A percentile compares a stretch with the other conserved stretches of the same genome.
Conservation (phyloP, 2,888 invertebrate species). For the Cataglyphis cursor region DNA sequence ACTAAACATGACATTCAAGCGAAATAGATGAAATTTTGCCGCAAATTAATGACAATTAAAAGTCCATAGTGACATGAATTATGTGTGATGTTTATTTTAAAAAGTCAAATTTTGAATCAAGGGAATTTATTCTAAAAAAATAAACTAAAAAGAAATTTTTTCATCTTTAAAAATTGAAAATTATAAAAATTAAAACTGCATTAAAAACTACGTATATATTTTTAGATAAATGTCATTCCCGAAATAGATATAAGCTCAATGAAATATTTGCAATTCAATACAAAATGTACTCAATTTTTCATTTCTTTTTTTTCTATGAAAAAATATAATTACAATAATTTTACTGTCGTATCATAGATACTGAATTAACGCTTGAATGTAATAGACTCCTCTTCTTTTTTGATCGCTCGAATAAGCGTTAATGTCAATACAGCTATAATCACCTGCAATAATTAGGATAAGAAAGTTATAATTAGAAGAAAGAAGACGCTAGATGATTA, state of each 20-base stretch:
- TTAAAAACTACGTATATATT: neutral
- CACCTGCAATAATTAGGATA: conserved; percentile 87
- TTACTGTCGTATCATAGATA: neutral
- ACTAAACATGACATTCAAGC: neutral
- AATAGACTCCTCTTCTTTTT: conserved; percentile 91
- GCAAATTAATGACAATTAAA: neutral
- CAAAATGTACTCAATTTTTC: neutral
- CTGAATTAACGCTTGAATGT: conserved; percentile 86
- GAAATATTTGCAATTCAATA: neutral
- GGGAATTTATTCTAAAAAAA: neutral
- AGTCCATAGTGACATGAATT: neutral
- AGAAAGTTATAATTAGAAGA: neutral
- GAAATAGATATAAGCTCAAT: neutral
- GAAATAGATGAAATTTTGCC: neutral
- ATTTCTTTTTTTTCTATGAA: neutral
- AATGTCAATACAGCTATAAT: conserved; percentile 91
- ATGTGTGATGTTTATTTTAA: neutral
- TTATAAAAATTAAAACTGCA: neutral
- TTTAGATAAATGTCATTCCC: neutral
- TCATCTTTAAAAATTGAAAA: neutral
- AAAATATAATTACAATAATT: conserved; percentile 22
- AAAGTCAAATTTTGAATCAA: neutral
- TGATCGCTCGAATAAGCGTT: conserved; percentile 91
- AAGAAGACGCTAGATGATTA: neutral
- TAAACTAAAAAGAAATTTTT: neutral